These are phyloP conservation scores for Hetaerina americana DNA, from an alignment of 1,140 invertebrate species.

Conservation along the genomic window DNA sequence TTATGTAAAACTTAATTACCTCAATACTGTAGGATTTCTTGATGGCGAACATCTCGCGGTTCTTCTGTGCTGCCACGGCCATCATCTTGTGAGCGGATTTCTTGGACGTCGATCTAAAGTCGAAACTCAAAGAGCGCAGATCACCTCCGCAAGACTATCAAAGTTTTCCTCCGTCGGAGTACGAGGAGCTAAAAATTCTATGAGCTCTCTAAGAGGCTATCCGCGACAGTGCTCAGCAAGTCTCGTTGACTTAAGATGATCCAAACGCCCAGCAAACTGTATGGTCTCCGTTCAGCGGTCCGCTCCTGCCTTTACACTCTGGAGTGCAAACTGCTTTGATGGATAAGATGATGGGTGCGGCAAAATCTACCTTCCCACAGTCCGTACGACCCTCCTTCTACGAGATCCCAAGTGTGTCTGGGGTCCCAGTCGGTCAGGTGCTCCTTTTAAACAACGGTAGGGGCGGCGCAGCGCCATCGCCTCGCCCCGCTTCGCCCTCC, in stretches of 20 bases:
- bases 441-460: background rate
- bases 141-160: background rate
- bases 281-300: no score
- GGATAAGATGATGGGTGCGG: background rate
- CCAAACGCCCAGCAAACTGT: no score
- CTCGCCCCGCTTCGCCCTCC: background rate
- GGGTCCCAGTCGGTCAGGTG: background rate
- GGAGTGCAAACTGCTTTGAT: background rate
- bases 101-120: background rate
- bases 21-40: constrained; percentile 95
- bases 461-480: background rate
- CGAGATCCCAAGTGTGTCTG: background rate
- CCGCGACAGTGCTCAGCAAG: no score
- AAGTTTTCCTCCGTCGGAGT: background rate
- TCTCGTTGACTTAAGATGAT: no score
- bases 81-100: constrained; percentile 30
- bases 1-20: constrained; percentile 53
- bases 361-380: background rate
- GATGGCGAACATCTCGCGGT: constrained; percentile 86
- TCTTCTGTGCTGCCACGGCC: constrained; percentile 78
- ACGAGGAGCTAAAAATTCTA: background rate
- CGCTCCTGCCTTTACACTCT: background rate
- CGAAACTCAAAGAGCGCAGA: no score
- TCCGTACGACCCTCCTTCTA: background rate
- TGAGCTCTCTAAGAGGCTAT: background rate